Conservation (phyloP, 2,113 vertebrate genomes). For the Psittacula cyanocephala region DNA sequence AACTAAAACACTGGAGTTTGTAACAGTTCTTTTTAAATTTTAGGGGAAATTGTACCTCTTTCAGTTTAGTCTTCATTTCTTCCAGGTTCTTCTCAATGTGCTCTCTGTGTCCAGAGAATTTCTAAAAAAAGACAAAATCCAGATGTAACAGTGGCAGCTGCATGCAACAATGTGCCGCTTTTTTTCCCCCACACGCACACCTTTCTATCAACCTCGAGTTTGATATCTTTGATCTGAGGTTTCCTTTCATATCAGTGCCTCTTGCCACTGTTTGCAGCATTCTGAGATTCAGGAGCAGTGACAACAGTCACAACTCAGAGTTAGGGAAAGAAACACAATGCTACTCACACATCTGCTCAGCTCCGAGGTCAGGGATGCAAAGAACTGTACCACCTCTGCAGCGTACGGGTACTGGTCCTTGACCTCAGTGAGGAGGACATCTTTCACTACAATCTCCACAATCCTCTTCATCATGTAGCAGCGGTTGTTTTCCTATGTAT, state of each 20-base stretch:
- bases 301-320: accelerated
- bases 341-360: conserved; percentile 74
- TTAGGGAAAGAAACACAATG: not conserved
- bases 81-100: conserved; percentile 67
- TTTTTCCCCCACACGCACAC: not conserved
- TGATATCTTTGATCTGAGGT: conserved; percentile 33
- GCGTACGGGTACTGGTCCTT: conserved; percentile 38
- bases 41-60: conserved; percentile 56
- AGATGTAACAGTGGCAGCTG: not conserved
- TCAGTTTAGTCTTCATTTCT: conserved; percentile 69
- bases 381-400: conserved; percentile 66
- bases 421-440: conserved; percentile 57
- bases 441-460: conserved; percentile 64
- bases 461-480: conserved; percentile 81
- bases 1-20: not conserved
- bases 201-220: not conserved
- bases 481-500: conserved; percentile 54
- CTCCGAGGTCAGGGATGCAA: conserved; percentile 56
- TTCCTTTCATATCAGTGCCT: conserved; percentile 30
- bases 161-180: not conserved
- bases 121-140: conserved; percentile 35
- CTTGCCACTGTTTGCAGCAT: not conserved
- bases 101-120: conserved; percentile 10
- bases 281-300: not conserved
- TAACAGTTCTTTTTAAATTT: not conserved